Conservation (phyloP, 2,113 vertebrate genomes). For the Corapipo altera region DNA sequence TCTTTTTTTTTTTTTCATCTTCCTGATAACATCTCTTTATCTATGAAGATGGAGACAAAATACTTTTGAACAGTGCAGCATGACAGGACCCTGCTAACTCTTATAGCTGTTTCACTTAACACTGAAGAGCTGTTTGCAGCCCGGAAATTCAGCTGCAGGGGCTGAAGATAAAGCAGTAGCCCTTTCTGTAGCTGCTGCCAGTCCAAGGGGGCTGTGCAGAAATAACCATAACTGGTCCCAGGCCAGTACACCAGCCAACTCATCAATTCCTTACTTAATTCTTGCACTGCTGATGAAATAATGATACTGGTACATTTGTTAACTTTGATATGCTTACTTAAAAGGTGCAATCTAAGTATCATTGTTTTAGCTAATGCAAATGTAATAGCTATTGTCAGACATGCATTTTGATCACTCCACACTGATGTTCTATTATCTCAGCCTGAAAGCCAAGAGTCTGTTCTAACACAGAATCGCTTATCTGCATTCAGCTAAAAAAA, state of each 20-base stretch:
- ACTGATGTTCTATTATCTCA: neutral
- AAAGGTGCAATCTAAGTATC: neutral
- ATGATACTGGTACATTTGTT: neutral
- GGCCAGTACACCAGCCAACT: neutral
- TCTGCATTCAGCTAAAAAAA: neutral
- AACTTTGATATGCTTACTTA: neutral
- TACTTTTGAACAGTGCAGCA: neutral
- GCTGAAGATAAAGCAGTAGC: neutral
- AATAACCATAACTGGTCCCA: neutral
- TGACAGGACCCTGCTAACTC: neutral
- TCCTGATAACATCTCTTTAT: neutral
- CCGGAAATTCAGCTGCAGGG: neutral
- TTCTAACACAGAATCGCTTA: neutral
- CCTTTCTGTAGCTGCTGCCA: neutral
- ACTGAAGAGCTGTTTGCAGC: neutral
- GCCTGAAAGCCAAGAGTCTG: neutral
- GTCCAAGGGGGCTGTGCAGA: neutral
- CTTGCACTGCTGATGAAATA: neutral
- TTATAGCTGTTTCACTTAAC: neutral
- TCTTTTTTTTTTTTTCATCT: neutral
- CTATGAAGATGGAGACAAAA: neutral
- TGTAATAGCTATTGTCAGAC: neutral
- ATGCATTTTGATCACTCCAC: neutral
- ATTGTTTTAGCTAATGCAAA: neutral
- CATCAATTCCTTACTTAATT: neutral